Percentiles rank a stretch among this genome's conserved stretches.
phyloP scores from a whole-genome alignment of 2,888 invertebrate species.

The Rhagium mordax region DNA sequence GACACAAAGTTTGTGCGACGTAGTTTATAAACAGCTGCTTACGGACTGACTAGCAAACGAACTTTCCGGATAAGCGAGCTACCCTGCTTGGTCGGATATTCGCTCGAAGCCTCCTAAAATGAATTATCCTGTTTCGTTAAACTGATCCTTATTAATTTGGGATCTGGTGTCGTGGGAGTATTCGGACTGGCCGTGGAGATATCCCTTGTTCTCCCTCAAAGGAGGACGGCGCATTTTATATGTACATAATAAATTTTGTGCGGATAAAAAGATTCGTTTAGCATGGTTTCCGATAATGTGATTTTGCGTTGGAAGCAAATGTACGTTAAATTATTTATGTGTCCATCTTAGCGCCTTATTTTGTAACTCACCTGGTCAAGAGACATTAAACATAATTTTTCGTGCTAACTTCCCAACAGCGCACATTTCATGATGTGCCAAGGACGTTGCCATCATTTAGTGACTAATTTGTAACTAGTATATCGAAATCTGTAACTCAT shows the following conservation, averaged over 20 bases:
- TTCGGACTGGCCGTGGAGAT: constrained; percentile 18
- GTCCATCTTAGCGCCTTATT: no score
- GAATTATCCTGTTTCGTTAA: constrained; percentile 35
- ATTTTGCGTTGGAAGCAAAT: not conserved
- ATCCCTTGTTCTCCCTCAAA: constrained; percentile 3
- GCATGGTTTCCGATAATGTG: not conserved
- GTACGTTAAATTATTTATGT: no score
- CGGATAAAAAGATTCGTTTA: constrained; percentile 16
- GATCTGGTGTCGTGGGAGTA: constrained; percentile 26
- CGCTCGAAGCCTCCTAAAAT: constrained; percentile 18
- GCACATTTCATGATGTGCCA: no score
- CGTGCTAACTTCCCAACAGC: no score
- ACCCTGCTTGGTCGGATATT: constrained; percentile 11
- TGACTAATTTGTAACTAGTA: no score
- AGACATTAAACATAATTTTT: no score
- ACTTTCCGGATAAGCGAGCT: constrained; percentile 16
- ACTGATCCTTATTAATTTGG: constrained; percentile 37
- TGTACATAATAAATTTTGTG: constrained; percentile 6
- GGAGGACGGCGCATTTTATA: not conserved
- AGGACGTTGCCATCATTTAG: no score
- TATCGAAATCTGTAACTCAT: no score
- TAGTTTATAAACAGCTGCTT: constrained; percentile 5
- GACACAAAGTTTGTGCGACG: constrained; percentile 14
- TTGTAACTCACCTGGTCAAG: no score
- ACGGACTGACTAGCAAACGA: constrained; percentile 6